Percentiles rank a stretch among this genome's conserved stretches.
Conservation (phyloP, 1,140 invertebrate genomes). For the Streblospio benedicti region DNA sequence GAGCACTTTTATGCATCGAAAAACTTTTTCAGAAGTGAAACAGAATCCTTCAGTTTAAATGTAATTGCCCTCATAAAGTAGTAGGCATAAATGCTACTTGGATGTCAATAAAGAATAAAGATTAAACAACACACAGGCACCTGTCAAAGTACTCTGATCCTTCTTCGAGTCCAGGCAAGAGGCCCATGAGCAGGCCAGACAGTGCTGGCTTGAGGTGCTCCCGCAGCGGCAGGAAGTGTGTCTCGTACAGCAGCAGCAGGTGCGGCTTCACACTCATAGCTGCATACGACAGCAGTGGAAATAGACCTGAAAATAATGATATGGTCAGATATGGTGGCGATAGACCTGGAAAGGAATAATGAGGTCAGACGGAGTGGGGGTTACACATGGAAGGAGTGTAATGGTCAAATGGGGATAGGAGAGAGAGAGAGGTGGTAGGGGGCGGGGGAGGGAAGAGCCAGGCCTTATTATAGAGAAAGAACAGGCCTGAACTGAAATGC, state of each 20-base stretch:
- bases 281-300: constrained; percentile 79
- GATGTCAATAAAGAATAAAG: no score
- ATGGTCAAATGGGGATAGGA: not conserved
- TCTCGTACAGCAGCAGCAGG: constrained; percentile 80
- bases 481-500: no score
- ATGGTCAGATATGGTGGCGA: constrained; percentile 7
- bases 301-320: constrained; percentile 59
- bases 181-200: constrained; percentile 77
- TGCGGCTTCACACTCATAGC: constrained; percentile 75
- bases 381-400: not conserved
- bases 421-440: no score
- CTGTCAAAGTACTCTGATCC: constrained; percentile 82
- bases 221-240: constrained; percentile 78
- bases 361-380: not conserved
- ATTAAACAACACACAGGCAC: no score
- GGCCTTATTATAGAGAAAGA: no score
- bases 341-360: not conserved
- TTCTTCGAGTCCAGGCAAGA: constrained; percentile 81
- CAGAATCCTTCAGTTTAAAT: no score
- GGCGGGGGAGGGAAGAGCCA: no score
- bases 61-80: no score
- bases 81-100: no score
- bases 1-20: no score
- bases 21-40: no score
- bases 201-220: constrained; percentile 71